phyloP scores from a whole-genome alignment of 2,113 vertebrate genomes.

The Periophthalmus modestus region DNA sequence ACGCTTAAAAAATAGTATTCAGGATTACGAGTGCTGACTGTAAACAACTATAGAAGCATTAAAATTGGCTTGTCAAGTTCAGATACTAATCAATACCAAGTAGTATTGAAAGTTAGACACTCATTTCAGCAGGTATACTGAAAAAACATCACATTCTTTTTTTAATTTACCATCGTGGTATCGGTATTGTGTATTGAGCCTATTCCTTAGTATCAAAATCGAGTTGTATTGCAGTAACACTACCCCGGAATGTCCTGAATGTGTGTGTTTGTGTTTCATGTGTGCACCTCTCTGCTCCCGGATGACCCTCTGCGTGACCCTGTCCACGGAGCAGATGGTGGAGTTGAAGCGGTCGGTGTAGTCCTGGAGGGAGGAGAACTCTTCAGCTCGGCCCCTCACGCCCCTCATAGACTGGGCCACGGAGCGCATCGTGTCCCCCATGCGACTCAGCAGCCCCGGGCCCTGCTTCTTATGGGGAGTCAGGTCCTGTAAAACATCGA shows the following conservation, averaged over 20 bases:
- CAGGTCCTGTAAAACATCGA: slow-evolving; percentile 79
- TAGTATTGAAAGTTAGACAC: no score
- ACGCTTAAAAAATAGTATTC: no score
- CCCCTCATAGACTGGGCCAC: slow-evolving; percentile 87
- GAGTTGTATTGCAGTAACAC: no score
- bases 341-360: slow-evolving; percentile 87
- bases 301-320: slow-evolving; percentile 90
- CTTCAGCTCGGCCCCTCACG: slow-evolving; percentile 84
- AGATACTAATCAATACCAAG: no score
- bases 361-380: slow-evolving; percentile 84
- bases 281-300: slow-evolving; percentile 88
- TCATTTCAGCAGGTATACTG: no score
- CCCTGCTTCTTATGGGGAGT: slow-evolving; percentile 88
- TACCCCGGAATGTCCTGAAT: neutral
- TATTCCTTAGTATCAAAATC: no score
- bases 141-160: no score
- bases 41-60: no score
- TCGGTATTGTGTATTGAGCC: no score
- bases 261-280: neutral
- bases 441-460: slow-evolving; percentile 85
- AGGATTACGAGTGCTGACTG: no score
- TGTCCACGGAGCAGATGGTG: slow-evolving; percentile 88
- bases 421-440: slow-evolving; percentile 89
- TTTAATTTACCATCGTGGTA: no score
- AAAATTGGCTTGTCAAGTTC: no score